These are phyloP conservation scores for Orchesellides sinensis DNA, from an alignment of 2,888 invertebrate species.

Conservation along the genomic window DNA sequence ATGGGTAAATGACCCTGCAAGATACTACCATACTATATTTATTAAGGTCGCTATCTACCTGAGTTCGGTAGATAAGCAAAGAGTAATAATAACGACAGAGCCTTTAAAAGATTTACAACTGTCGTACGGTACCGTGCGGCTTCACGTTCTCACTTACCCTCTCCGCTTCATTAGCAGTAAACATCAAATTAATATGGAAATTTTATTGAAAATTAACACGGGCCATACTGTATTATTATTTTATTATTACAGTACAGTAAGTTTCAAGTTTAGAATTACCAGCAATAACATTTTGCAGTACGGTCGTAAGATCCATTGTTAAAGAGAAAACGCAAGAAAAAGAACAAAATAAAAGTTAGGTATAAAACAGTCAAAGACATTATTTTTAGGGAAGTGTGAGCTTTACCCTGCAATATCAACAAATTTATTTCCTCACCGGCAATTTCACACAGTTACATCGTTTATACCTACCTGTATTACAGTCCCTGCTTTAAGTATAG, in stretches of 20 bases:
- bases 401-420: not conserved
- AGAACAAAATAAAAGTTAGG: not conserved
- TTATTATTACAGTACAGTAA: not conserved
- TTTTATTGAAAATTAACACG: conserved; percentile 40
- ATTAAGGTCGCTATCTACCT: not conserved
- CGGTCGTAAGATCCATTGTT: not conserved
- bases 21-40: too few species aligned
- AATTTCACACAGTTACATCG: conserved; percentile 42
- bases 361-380: conserved; percentile 18
- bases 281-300: not conserved
- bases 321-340: not conserved
- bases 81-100: conserved; percentile 26
- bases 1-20: conserved; percentile 46
- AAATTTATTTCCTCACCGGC: conserved; percentile 30
- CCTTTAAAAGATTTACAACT: conserved; percentile 48
- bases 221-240: not conserved
- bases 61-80: conserved; percentile 55
- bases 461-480: not conserved
- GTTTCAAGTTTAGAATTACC: not conserved
- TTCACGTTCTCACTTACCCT: conserved; percentile 46
- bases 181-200: conserved; percentile 61
- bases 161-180: conserved; percentile 64
- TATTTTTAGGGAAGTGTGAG: conserved; percentile 40
- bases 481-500: not conserved
- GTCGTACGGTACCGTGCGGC: conserved; percentile 48